Base-by-base conservation (phyloP, 2,888 invertebrate species). In the Vandiemenella viatica region DNA sequence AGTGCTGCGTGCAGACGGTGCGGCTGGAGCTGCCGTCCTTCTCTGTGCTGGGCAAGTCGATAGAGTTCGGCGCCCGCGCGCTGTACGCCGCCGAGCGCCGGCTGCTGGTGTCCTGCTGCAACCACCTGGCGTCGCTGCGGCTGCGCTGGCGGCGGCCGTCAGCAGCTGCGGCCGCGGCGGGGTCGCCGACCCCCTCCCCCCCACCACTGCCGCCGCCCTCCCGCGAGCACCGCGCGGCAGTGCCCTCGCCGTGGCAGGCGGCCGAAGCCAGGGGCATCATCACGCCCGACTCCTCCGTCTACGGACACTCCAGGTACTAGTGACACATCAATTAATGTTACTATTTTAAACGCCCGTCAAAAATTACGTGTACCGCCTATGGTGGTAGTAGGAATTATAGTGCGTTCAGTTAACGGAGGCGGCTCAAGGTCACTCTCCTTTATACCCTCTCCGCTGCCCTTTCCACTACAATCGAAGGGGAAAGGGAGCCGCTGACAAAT, bases 1-100 rank as follows among this genome's bases (percentile, higher is more conserved):
- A 75, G 50, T 69, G 66, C 48, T 68, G 76, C 42, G 62, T 76
- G 4, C 77, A 78, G 60, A 72, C 70, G 1, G 58, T 77, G 16
- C 68, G 69, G 51, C 63, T 78, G 15, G 67, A 69, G 51, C 78
- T 74, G 53, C 76, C 77, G 0, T 72, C 73, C 20, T 67, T 76
- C 41, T 70, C 70, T 1, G 68, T 74, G 1, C 63, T 73, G 15
- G 77, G 77, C 1, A 75, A 73, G 59, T 65, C 66, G 13, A 67
- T 75, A 1, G 77, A 77, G 56, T 77, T 76, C 60, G 76, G 77
- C 1, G 62, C 67, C 0, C 67, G 67, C 38, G 68, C 69, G 42
- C 71, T 78, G 50, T 74, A 72, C 60, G 70, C 74, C 5, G 68
- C 67, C 61, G 64, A 53, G 55, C 67, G 15, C 62, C 67, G 68